These are phyloP conservation scores for Siphamia tubifer DNA, from an alignment of 2,113 vertebrate species.

Conservation along the genomic window DNA sequence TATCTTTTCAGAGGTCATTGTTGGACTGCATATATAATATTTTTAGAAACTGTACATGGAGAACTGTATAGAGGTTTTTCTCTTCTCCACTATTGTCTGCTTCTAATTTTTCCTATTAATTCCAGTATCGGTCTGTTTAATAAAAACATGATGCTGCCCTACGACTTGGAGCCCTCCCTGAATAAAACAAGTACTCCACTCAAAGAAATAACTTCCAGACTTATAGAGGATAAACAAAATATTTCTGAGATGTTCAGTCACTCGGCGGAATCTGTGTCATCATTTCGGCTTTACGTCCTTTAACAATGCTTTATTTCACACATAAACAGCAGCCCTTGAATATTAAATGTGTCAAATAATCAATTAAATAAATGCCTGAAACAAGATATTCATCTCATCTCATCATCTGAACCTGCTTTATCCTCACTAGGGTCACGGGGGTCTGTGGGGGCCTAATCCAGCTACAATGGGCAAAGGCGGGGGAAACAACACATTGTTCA, in stretches of 20 bases:
- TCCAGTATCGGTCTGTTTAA: conserved; percentile 40
- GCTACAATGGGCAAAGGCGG: too few species aligned
- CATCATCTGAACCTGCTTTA: too few species aligned
- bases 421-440: too few species aligned
- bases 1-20: background rate
- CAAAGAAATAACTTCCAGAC: conserved; percentile 56
- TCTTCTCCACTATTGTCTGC: background rate
- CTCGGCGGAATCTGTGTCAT: conserved; percentile 35
- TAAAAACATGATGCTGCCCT: conserved; percentile 28
- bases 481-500: conserved; percentile 9
- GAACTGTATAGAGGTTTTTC: background rate
- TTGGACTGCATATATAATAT: background rate
- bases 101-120: conserved; percentile 37
- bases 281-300: conserved; percentile 30
- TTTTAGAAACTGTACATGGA: background rate
- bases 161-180: conserved; percentile 15
- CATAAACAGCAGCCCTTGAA: conserved; percentile 23
- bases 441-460: too few species aligned
- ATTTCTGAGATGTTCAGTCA: conserved; percentile 26
- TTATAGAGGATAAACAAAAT: conserved; percentile 55
- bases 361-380: conserved; percentile 23
- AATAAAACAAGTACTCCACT: conserved; percentile 28
- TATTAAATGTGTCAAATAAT: conserved; percentile 26
- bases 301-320: conserved; percentile 16
- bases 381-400: too few species aligned